A percentile compares a stretch with the other conserved stretches of the same genome.
phyloP scores from a whole-genome alignment of 2,113 vertebrate species.

The Anser brachyrhynchus region DNA sequence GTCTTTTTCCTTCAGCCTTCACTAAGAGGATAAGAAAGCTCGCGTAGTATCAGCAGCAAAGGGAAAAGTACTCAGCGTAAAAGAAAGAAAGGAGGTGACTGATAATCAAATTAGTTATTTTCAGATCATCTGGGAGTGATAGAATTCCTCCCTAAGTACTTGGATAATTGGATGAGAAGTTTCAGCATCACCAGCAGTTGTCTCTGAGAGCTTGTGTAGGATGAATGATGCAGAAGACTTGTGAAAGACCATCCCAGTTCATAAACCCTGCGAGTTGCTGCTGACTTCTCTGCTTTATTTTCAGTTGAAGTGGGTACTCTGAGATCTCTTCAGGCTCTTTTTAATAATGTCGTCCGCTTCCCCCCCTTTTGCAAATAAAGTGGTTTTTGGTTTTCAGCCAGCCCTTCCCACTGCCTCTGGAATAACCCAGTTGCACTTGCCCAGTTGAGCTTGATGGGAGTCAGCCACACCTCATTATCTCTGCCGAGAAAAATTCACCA shows the following conservation, averaged over 20 bases:
- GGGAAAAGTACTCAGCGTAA: background rate
- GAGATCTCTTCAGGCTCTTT: background rate
- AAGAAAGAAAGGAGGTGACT: background rate
- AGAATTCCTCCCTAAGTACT: background rate
- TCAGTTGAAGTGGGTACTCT: background rate
- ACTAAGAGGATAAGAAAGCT: background rate
- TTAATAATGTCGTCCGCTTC: background rate
- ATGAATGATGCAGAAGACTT: background rate
- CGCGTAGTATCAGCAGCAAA: background rate
- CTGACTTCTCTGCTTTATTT: background rate
- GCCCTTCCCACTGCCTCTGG: background rate
- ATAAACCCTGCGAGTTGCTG: background rate
- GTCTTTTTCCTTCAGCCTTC: background rate
- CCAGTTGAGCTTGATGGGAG: background rate
- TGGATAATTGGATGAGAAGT: background rate
- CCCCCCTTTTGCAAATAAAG: background rate
- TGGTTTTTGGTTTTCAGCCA: slow-evolving; percentile 9
- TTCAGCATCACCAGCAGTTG: background rate
- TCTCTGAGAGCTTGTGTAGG: background rate
- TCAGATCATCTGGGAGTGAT: background rate
- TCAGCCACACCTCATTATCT: slow-evolving; percentile 56
- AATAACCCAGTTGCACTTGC: slow-evolving; percentile 11
- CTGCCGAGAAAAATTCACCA: slow-evolving; percentile 1
- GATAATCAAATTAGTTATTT: background rate
- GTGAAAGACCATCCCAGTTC: background rate